Evolutionary conservation across 2,113 vertebrate genomes (phyloP), one percentile per base, ranked within the genome.

Genomic region (Notothenia coriiceps): DNA sequence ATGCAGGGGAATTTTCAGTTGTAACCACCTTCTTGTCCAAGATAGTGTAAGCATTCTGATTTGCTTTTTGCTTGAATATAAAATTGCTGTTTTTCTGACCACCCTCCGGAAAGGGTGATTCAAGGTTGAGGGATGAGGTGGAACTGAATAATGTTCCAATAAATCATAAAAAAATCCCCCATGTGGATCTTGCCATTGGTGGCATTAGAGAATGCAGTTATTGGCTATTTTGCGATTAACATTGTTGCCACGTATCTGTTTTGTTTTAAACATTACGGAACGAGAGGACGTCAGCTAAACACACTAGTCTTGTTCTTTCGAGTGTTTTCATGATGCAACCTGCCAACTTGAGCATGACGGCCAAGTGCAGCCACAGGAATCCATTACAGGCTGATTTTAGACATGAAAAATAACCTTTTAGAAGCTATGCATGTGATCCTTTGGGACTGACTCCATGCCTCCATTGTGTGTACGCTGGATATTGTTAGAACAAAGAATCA

Each of bases 301-400:
- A 49, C 47, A 35, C 25, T 12, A 33, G 10, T 74, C 54, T 69
- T 70, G 76, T 79, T 91, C 83, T 78, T 75, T 25, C 22, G 49
- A 63, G 72, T 80, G 66, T 82, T 89, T 89, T 88, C 77, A 51
- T 86, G 88, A 89, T 79, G 81, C 83, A 73, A 81, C 61, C 61
- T 0, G 18, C 54, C 80, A 85, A 76, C 79, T 73, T 52, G 71
- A 93, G 90, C 76, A 40, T 80, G 88, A 83, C 69, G 72, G 88
- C 86, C 91, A 91, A 90, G 29, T 20, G 47, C 52, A 89, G 74
- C 86, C 87, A 25, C 84, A 91, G 83, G 82, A 90, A 88, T 89
- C 87, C 76, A 82, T 90, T 80, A 86, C 81, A 80, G 61, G 76
- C 78, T 55, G 75, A 78, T 87, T 89, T 88, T 88, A 88, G 82